Evolutionary conservation across 2,113 vertebrate genomes (phyloP), one percentile per base, ranked within the genome.

Genomic region (Colossoma macropomum): DNA sequence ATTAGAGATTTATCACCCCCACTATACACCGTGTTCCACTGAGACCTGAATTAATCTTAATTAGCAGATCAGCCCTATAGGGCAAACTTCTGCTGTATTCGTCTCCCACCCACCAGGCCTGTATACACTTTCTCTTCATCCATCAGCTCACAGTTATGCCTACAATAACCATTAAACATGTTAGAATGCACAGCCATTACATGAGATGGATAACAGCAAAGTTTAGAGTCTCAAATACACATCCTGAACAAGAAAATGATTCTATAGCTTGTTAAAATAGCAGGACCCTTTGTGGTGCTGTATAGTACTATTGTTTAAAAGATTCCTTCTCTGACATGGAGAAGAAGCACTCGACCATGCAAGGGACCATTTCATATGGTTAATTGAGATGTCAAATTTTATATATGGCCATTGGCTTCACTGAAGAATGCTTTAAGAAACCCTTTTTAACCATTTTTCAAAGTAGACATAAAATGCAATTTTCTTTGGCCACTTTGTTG

Each of bases 41-140:
- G 68, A 76, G 59, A 71, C 65, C 73, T 28, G 38, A 41, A 81
- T 85, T 71, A 85, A 85, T 85, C 84, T 81, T 81, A 85, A 85
- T 85, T 85, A 85, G 75, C 48, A 23, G 25, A 38, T 77, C 48
- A 52, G 23, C 62, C 30, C 74, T 81, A 23, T 60, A 75, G 13
- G 76, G 71, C 70, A 75, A 21, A 74, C 28, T 81, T 73, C 59
- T 68, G 28, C 68, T 71, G 74, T 72, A 19, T 77, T 77, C 30
- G 15, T 62, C 65, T 60, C 52, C 50, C 65, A 75, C 70, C 70
- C 17, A 66, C 56, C 28, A 79, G 17, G 48, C 28, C 19, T 45
- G 30, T 56, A 27, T 45, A 21, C 16, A 54, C 71, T 13, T 28
- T 32, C 50, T 54, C 27, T 34, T 68, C 69, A 75, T 63, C 34